phyloP scores from a whole-genome alignment of 2,888 invertebrate genomes.

The Pandemis heparana region DNA sequence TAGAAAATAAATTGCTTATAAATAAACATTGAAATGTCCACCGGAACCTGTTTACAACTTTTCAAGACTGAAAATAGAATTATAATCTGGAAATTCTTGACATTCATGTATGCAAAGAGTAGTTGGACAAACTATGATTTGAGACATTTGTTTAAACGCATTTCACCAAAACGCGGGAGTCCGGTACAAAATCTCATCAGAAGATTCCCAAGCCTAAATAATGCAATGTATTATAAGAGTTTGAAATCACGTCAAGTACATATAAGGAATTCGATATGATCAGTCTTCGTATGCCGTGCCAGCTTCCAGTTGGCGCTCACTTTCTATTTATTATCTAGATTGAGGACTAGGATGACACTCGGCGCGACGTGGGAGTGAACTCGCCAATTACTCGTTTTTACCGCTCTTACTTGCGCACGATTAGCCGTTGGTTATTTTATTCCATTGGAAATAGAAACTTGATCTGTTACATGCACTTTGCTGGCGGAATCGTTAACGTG shows the following conservation, averaged over 20 bases:
- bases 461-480: conserved; percentile 8
- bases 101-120: conserved; percentile 10
- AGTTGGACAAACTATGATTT: conserved; percentile 28
- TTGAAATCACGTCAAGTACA: conserved; percentile 17
- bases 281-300: conserved; percentile 13
- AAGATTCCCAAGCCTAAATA: conserved; percentile 6
- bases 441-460: conserved; percentile 36
- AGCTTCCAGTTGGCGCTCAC: conserved; percentile 32
- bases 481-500: conserved; percentile 6
- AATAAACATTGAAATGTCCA: conserved; percentile 22
- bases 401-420: conserved; percentile 34
- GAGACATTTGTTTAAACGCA: background rate
- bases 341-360: conserved; percentile 41
- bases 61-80: conserved; percentile 17
- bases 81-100: conserved; percentile 9
- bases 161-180: background rate
- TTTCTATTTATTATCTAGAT: conserved; percentile 47
- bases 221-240: background rate
- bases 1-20: conserved; percentile 27
- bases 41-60: conserved; percentile 3
- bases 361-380: conserved; percentile 39
- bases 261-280: conserved; percentile 36
- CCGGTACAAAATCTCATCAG: background rate
- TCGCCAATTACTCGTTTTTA: conserved; percentile 44
- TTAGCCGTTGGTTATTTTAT: conserved; percentile 39